Conservation (phyloP, 2,113 vertebrate genomes). For the Dicentrarchus labrax region DNA sequence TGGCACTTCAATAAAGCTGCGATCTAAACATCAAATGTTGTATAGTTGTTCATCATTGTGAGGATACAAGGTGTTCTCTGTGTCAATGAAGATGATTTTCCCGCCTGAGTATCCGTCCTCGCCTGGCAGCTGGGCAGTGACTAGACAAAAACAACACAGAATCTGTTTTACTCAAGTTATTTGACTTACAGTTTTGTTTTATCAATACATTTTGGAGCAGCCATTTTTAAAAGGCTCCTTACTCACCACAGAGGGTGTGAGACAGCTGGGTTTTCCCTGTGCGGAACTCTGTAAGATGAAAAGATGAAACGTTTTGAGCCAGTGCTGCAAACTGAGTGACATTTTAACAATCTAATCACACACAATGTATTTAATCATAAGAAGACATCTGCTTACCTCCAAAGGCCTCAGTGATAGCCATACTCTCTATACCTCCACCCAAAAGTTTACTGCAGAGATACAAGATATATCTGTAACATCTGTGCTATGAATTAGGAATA, state of each 20-base stretch:
- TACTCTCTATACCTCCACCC: slow-evolving; percentile 97
- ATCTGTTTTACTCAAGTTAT: background rate
- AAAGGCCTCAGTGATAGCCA: slow-evolving; percentile 99
- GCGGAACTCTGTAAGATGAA: slow-evolving; percentile 91
- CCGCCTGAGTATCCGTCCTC: slow-evolving; percentile 92
- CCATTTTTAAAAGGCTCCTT: background rate
- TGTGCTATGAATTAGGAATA: background rate
- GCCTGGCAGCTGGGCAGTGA: slow-evolving; percentile 96
- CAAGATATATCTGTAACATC: background rate
- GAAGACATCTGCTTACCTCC: slow-evolving; percentile 87
- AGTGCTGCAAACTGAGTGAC: background rate
- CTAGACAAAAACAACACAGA: slow-evolving; percentile 75
- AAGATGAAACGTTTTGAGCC: background rate
- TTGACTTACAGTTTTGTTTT: background rate
- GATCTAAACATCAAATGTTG: background rate
- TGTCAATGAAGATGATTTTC: slow-evolving; percentile 98
- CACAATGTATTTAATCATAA: background rate
- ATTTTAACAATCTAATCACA: background rate
- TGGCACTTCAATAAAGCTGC: background rate
- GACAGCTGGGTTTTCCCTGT: slow-evolving; percentile 98
- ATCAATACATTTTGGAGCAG: background rate
- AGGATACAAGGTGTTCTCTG: slow-evolving; percentile 99
- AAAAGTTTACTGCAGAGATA: slow-evolving; percentile 91
- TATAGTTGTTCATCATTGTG: background rate
- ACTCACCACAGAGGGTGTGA: slow-evolving; percentile 97